Evolutionary conservation across 2,113 vertebrate species (phyloP), one percentile per base, ranked within the genome.

Genomic region (Paramisgurnus dabryanus): DNA sequence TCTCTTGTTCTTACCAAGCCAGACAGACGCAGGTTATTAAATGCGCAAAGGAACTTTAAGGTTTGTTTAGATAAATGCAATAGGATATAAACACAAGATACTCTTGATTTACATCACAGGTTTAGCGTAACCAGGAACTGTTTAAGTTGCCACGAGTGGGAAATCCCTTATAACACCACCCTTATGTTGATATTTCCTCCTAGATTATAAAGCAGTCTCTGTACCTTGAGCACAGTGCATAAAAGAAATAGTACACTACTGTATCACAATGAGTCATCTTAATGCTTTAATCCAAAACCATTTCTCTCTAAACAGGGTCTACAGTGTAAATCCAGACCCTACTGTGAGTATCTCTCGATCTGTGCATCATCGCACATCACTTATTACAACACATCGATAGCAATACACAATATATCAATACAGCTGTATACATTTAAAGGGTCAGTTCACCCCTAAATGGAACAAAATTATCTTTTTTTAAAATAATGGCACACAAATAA

Each of bases 61-160:
- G 13, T 22, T 0, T 15, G 12, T 15, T 74, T 34, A 34, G 4
- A 60, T n/a, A 17, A n/a, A 8, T 39, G 43, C 50, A 64, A 64
- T 49, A 17, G 27, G 27, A 34, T 34, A 34, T 34, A 34, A 34
- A 34, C 27, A 34, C 27, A 34, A 34, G 27, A 34, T 34, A 2
- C 27, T 34, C 27, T 2, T 34, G 27, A 34, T 34, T 34, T 34
- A 34, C 27, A 34, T 34, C 27, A 34, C 27, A 34, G 27, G 27
- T 34, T 34, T 34, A 34, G 13, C n/a, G 43, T 5, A 74, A 81
- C 79, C 63, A 81, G 79, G 79, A 81, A 81, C 79, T 67, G 47
- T 15, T 8, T 15, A 13, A 80, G 11, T 27, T 58, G 18, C 27
- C 13, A 80, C 15, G 45, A 40, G 13, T 81, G 79, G 79, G 79